Conservation (phyloP, 1,140 invertebrate genomes). For the Coenobita brevimanus region DNA sequence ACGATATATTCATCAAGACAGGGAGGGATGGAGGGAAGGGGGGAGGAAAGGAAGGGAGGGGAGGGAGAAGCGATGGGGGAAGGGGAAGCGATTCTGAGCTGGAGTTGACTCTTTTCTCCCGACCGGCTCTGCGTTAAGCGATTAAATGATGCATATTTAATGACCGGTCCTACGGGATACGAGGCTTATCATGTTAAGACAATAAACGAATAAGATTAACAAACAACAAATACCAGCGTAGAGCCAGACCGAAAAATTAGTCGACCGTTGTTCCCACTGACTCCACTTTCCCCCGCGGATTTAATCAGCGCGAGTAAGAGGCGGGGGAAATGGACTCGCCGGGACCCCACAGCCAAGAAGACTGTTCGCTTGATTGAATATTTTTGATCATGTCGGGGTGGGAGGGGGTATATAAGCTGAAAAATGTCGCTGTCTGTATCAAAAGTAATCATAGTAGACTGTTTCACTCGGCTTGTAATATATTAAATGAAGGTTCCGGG, state of each 20-base stretch:
- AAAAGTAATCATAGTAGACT: no score
- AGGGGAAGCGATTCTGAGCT: not conserved
- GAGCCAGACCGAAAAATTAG: slow-evolving; percentile 42
- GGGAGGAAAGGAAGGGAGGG: not conserved
- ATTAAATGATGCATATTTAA: slow-evolving; percentile 64
- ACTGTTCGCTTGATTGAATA: slow-evolving; percentile 53
- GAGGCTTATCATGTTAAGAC: slow-evolving; percentile 62
- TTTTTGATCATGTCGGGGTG: slow-evolving; percentile 47
- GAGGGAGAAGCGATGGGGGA: not conserved
- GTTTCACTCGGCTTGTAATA: no score
- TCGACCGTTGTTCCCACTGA: slow-evolving; percentile 56
- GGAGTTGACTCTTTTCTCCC: not conserved
- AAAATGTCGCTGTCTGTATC: no score
- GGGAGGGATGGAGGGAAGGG: not conserved
- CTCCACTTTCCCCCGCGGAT: slow-evolving; percentile 53
- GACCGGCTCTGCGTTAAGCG: slow-evolving; percentile 23
- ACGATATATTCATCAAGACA: slow-evolving; percentile 42
- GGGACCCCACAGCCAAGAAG: slow-evolving; percentile 46
- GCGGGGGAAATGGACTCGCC: slow-evolving; percentile 55
- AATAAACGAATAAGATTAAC: slow-evolving; percentile 60
- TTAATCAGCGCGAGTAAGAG: slow-evolving; percentile 59
- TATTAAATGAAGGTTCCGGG: no score
- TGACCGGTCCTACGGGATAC: slow-evolving; percentile 21
- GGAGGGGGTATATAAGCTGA: no score
- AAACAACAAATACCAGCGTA: slow-evolving; percentile 43